Conservation (phyloP, 2,113 vertebrate species). For the Oreochromis niloticus region DNA sequence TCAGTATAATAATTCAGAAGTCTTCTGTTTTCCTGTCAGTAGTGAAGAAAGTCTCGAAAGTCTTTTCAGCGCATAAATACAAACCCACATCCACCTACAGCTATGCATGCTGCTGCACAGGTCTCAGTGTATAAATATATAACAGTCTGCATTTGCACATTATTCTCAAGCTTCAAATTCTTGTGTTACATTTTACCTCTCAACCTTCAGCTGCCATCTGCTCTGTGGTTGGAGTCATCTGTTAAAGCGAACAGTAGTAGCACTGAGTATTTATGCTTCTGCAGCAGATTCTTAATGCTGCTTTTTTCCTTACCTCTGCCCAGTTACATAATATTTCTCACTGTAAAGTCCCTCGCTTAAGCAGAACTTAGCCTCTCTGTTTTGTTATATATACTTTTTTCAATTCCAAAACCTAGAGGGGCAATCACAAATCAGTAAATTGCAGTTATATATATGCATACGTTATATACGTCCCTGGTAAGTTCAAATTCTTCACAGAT, state of each 20-base stretch:
- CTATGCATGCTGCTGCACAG: neutral
- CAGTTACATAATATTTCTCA: neutral
- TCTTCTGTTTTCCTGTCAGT: neutral
- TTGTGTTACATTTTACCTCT: constrained; percentile 11
- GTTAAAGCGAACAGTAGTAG: neutral
- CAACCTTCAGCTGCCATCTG: neutral
- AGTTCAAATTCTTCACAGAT: neutral
- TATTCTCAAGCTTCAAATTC: constrained; percentile 21
- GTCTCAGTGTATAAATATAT: neutral
- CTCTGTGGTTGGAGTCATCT: neutral
- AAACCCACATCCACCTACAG: neutral
- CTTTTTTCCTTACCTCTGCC: neutral
- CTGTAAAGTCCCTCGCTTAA: neutral
- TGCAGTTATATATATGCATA: neutral
- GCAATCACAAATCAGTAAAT: neutral
- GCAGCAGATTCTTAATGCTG: neutral
- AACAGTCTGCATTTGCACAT: neutral
- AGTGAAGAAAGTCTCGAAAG: neutral
- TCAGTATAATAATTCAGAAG: neutral
- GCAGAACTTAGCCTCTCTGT: neutral
- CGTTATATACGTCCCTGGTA: neutral
- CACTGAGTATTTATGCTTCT: constrained; percentile 15
- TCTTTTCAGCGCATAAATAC: neutral
- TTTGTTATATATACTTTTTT: neutral
- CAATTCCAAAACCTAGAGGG: neutral